These are phyloP conservation scores for Steinernema khuongi DNA, from an alignment of 1,140 invertebrate species.

Conservation along the genomic window DNA sequence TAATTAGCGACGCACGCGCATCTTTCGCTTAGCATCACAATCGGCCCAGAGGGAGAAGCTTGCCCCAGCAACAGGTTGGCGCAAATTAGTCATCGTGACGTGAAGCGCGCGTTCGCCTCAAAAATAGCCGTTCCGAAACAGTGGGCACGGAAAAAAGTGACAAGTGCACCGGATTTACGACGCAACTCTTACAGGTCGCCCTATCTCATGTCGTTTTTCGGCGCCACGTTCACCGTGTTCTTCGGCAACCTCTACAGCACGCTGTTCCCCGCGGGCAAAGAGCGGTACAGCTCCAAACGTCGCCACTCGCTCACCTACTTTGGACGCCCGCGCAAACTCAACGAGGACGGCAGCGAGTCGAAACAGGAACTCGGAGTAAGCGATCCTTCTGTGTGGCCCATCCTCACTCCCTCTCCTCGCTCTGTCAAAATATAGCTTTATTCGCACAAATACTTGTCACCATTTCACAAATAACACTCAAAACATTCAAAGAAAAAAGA, in stretches of 20 bases:
- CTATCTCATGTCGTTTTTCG: conserved; percentile 9
- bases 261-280: neutral
- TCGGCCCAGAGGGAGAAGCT: too few relatives aligned
- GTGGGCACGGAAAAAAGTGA: too few relatives aligned
- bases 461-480: neutral
- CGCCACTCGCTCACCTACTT: conserved; percentile 8
- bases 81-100: too few relatives aligned
- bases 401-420: neutral
- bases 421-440: neutral
- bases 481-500: neutral
- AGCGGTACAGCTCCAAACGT: neutral
- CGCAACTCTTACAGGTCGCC: neutral
- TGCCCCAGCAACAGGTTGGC: too few relatives aligned
- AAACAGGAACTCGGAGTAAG: conserved; percentile 6
- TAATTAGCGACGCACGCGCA: too few relatives aligned
- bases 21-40: too few relatives aligned
- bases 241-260: neutral
- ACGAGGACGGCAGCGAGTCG: conserved; percentile 4
- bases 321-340: neutral
- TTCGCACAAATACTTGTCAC: neutral
- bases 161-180: too few relatives aligned
- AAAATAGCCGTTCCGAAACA: too few relatives aligned
- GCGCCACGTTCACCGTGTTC: neutral
- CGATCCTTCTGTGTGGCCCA: neutral
- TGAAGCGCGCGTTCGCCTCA: too few relatives aligned